Percentiles rank a stretch among this genome's conserved stretches.
Conservation (phyloP, 2,113 vertebrate species). For the Australoheros scitulus region DNA sequence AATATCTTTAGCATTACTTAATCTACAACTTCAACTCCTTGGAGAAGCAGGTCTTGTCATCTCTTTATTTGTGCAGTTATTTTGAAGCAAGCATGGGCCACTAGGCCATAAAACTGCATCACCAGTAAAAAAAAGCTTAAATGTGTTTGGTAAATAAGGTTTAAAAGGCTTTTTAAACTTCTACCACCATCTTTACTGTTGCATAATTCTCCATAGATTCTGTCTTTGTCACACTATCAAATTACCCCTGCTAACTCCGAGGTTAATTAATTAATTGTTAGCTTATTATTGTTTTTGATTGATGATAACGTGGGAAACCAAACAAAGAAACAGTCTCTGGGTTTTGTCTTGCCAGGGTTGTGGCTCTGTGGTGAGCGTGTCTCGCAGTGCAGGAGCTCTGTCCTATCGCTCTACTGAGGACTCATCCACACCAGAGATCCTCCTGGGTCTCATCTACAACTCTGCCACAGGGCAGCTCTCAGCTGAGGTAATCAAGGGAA, state of each 20-base stretch:
- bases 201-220: not conserved
- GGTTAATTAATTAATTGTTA: not conserved
- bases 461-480: slow-evolving; percentile 93
- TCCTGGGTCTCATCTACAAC: slow-evolving; percentile 94
- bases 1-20: not conserved
- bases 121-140: not conserved
- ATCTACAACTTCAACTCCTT: not conserved
- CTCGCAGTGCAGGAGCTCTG: slow-evolving; percentile 88
- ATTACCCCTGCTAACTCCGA: not conserved
- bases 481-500: slow-evolving; percentile 97
- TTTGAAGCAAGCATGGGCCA: not conserved
- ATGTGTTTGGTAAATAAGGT: not conserved
- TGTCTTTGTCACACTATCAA: not conserved
- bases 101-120: not conserved
- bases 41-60: not conserved
- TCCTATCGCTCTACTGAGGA: slow-evolving; percentile 92
- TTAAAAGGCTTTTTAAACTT: not conserved
- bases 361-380: slow-evolving; percentile 91
- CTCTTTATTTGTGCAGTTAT: not conserved
- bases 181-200: not conserved
- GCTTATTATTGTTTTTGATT: not conserved
- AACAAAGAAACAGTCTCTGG: not conserved
- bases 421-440: slow-evolving; percentile 90
- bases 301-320: not conserved
- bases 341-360: slow-evolving; percentile 82